Evolutionary conservation across 2,888 invertebrate genomes (phyloP), one percentile per base, ranked within the genome.

Genomic region (Digitonthophagus gazella): DNA sequence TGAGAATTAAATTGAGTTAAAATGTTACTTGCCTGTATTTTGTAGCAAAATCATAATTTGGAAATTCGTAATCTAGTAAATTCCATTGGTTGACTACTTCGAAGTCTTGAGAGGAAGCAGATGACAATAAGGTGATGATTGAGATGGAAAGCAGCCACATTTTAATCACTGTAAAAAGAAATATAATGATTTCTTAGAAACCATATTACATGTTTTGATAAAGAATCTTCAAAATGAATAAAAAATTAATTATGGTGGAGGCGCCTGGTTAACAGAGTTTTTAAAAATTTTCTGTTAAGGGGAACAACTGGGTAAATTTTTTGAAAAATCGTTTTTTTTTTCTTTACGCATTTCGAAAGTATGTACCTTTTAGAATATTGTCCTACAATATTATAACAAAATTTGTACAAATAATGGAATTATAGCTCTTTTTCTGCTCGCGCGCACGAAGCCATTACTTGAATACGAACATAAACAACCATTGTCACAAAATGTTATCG

Each of bases 81-180:
- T 85, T 90, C 92, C 92, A 92, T 78, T 91, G 89, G 80, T 89
- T 89, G 16, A 88, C 82, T 19, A 89, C 86, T 77, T 91, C 90
- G 16, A 91, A 78, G 8, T 85, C 85, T 54, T 16, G 18, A 19
- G 6, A 16, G 14, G 18, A 2, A n/a, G 6, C n/a, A n/a, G 6
- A 16, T 61, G 19, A 18, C n/a, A 20, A n/a, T 19, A 61, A 20
- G 8, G 20, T 18, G 18, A 16, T 15, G 54, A 65, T 56, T 65
- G 56, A 15, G 19, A 65, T n/a, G 54, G 54, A 3, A 18, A 19
- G 54, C 58, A 65, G 56, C 67, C 67, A 67, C 65, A 67, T 67
- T 19, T 44, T 44, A 11, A 11, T 22, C n/a, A n/a, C n/a, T n/a
- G 11, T 54, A 54, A 54, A 54, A 54, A 54, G 54, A 54, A 54